Percentiles rank a stretch among this genome's conserved stretches.
These are phyloP conservation scores for Zosterops japonicus DNA, from an alignment of 2,113 vertebrate genomes.

Conservation along the genomic window DNA sequence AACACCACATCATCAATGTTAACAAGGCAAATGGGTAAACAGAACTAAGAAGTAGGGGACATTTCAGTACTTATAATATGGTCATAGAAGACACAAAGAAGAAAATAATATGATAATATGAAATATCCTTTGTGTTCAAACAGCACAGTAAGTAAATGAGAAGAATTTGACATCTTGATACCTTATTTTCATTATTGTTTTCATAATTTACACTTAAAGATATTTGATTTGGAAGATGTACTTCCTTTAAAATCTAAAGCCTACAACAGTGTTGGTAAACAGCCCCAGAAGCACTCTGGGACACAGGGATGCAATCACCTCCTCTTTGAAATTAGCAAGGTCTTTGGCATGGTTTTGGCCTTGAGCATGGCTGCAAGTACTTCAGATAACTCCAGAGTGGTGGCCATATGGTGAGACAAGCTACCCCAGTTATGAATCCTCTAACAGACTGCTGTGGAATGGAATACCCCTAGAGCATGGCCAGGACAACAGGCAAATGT, in stretches of 20 bases:
- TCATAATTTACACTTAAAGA: background rate
- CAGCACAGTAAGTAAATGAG: background rate
- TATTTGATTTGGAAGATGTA: background rate
- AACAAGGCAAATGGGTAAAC: background rate
- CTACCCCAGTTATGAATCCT: background rate
- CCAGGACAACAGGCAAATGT: background rate
- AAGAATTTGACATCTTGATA: background rate
- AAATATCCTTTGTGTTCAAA: background rate
- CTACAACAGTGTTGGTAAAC: background rate
- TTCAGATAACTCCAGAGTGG: background rate
- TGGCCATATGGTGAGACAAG: background rate
- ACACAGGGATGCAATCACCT: background rate
- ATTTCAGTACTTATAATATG: background rate
- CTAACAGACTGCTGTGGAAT: background rate
- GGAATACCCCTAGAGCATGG: fast-evolving
- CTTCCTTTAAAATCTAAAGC: background rate
- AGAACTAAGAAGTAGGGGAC: background rate
- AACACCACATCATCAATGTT: background rate
- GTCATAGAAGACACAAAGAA: background rate
- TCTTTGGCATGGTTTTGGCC: background rate
- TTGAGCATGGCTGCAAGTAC: background rate
- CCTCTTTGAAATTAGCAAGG: background rate
- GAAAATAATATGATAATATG: background rate
- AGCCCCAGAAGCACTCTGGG: background rate
- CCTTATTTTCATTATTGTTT: background rate